Evolutionary conservation across 2,113 vertebrate genomes (phyloP), one percentile per base, ranked within the genome.

Genomic region (Sorex fumeus): DNA sequence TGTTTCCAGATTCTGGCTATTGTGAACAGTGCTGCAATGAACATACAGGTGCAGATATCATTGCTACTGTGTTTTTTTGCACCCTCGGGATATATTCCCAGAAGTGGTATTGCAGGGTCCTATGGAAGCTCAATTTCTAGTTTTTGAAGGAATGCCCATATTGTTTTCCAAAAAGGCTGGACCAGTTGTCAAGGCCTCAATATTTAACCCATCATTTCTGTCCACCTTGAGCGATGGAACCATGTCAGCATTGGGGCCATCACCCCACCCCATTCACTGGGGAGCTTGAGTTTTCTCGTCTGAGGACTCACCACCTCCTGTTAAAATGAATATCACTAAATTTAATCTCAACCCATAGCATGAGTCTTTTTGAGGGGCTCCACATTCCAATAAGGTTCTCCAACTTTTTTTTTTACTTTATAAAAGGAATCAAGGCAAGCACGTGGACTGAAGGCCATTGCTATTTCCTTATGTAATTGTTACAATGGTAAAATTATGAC

Each of bases 401-500:
- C 21, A 74, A 69, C 18, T 25, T 62, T 74, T 15, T 40, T 40
- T 40, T 40, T 40, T 69, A 45, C 50, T 75, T 30, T 50, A 84
- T 16, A 60, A 47, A 43, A 71, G 10, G 30, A 34, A 66, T 21
- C 57, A 60, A 15, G 19, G 57, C 18, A 60, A 60, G 57, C 21
- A 23, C 18, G 57, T 60, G 57, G 21, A 19, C 57, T 19, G 18
- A 23, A 60, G 57, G 21, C 19, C 57, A 60, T 23, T 60, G 57
- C 47, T 50, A 23, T 23, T 19, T 60, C 18, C 19, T 60, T 4
- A 4, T 60, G 18, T 57, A 40, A 60, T 75, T 40, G 36, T 84
- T 81, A 62, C 88, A 84, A 74, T 70, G 32, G 71, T 88, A 57
- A 95, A 87, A 45, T 57, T 6, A 21, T 70, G 30, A 18, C 69